Conservation (phyloP, 1,140 invertebrate genomes). For the Pachyrhynchus sulphureomaculatus region DNA sequence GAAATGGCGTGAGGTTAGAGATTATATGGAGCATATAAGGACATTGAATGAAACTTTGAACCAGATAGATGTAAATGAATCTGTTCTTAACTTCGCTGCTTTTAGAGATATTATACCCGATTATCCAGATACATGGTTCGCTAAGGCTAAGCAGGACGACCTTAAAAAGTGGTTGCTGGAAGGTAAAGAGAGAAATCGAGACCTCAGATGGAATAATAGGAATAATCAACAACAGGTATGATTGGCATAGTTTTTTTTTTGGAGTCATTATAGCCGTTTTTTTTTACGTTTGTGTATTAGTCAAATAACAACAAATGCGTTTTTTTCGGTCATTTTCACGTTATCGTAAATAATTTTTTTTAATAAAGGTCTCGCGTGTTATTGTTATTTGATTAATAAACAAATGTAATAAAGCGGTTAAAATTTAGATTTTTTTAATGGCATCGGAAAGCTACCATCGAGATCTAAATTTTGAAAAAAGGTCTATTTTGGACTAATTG, state of each 20-base stretch:
- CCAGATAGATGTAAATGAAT: conserved; percentile 15
- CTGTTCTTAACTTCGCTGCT: conserved; percentile 27
- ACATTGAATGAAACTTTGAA: conserved; percentile 17
- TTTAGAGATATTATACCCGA: conserved; percentile 30
- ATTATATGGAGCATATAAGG: conserved; percentile 22
- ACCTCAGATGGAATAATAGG: background rate
- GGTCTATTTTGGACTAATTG: too few species aligned
- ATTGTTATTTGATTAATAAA: too few species aligned
- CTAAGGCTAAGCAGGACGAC: conserved; percentile 15
- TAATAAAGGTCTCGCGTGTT: too few species aligned
- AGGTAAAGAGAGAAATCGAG: conserved; percentile 6
- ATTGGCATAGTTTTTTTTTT: too few species aligned
- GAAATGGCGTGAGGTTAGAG: background rate
- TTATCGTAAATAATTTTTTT: background rate
- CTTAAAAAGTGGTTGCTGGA: conserved; percentile 38
- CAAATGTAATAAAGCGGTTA: background rate
- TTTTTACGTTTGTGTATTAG: too few species aligned
- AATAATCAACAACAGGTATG: background rate
- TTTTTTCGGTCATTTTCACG: too few species aligned
- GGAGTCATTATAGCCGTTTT: too few species aligned
- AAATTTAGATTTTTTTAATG: too few species aligned
- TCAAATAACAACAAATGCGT: too few species aligned
- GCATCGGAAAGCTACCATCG: too few species aligned
- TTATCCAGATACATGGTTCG: conserved; percentile 39
- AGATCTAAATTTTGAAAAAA: too few species aligned